These are phyloP conservation scores for Phylloscopus collybita DNA, from an alignment of 2,797 vertebrate genomes.

Conservation along the genomic window DNA sequence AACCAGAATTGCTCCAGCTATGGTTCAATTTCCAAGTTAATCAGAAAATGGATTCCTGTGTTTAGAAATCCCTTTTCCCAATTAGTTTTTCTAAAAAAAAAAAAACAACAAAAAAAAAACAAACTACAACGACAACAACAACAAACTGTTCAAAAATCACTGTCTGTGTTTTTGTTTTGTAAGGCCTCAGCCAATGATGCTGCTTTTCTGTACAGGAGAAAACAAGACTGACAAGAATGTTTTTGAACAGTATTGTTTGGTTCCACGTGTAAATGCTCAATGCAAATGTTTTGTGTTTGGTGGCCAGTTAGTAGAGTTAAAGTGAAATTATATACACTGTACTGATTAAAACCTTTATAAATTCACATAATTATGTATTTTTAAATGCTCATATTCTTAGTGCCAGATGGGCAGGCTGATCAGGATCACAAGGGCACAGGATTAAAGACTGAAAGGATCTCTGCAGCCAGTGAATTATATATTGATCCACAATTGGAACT, in stretches of 20 bases:
- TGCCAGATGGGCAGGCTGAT: background rate
- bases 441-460: background rate
- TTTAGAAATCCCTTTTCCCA: background rate
- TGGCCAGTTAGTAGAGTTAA: background rate
- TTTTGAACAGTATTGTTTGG: background rate
- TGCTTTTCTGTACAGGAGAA: background rate
- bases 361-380: background rate
- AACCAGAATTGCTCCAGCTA: background rate
- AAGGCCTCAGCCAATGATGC: background rate
- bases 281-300: background rate
- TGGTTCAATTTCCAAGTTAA: background rate
- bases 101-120: no score
- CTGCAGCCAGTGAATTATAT: background rate
- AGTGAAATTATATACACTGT: background rate
- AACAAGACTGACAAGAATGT: background rate
- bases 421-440: background rate
- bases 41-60: background rate
- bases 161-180: background rate
- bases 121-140: no score
- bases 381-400: background rate
- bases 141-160: background rate
- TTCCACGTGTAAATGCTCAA: background rate
- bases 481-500: background rate
- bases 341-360: background rate
- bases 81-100: background rate